phyloP scores from a whole-genome alignment of 2,113 vertebrate genomes.

The Cephalopterus ornatus region DNA sequence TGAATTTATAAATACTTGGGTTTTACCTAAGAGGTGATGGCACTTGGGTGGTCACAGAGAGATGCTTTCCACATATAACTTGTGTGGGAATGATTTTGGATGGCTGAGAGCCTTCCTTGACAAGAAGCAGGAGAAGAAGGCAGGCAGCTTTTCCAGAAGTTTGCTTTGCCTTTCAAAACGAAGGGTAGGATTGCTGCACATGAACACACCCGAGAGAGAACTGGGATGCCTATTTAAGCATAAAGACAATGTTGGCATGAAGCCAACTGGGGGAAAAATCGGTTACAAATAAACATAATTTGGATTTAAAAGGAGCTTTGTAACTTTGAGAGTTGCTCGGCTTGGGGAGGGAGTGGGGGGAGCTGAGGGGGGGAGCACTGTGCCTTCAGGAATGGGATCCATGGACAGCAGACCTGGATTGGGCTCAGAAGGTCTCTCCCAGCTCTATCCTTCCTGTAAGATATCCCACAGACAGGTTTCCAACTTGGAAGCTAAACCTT shows the following conservation, averaged over 20 bases:
- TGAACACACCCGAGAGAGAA: background rate
- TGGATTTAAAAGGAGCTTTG: background rate
- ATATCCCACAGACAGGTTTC: background rate
- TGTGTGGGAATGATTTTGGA: background rate
- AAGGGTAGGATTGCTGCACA: slow-evolving; percentile 16
- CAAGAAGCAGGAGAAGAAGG: background rate
- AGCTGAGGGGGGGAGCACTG: background rate
- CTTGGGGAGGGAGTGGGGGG: too few relatives aligned
- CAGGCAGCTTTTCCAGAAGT: background rate
- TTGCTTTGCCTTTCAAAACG: slow-evolving; percentile 21
- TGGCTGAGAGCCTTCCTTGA: background rate
- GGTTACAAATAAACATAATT: background rate
- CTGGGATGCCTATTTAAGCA: background rate
- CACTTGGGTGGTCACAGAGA: background rate
- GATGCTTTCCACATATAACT: background rate
- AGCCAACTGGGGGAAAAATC: background rate
- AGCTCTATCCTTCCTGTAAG: background rate
- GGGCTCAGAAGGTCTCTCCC: background rate
- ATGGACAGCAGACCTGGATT: background rate
- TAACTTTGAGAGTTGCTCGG: background rate
- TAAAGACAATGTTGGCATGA: slow-evolving; percentile 21
- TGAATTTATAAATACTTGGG: background rate
- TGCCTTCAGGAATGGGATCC: background rate
- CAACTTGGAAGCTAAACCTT: background rate
- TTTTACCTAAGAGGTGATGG: background rate